Percentiles rank a stretch among this genome's conserved stretches.
Conservation (phyloP, 2,797 vertebrate species). For the Hoplostethus mediterraneus region DNA sequence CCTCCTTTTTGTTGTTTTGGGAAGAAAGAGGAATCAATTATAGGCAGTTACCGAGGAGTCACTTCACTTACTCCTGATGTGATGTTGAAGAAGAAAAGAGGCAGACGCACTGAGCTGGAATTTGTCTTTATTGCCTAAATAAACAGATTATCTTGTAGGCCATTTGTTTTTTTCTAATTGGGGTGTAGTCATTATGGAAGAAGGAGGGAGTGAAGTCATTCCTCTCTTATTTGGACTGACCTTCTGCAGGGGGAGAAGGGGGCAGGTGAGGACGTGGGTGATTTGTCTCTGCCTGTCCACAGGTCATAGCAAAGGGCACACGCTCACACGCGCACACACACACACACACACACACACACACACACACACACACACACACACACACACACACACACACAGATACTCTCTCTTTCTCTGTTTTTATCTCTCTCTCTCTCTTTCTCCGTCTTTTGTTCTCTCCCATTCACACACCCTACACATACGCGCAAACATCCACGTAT, state of each 20-base stretch:
- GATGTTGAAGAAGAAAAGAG: constrained; percentile 28
- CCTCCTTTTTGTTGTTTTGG: not conserved
- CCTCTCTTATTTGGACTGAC: constrained; percentile 61
- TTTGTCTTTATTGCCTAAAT: constrained; percentile 39
- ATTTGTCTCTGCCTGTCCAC: constrained; percentile 67
- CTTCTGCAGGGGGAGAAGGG: constrained; percentile 47
- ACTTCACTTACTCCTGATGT: constrained; percentile 35
- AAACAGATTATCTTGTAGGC: constrained; percentile 41
- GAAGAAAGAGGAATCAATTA: constrained; percentile 31
- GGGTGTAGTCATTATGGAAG: constrained; percentile 38
- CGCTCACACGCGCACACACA: constrained; percentile 8
- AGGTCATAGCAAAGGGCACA: constrained; percentile 52
- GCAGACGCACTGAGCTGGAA: constrained; percentile 10
- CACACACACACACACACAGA: constrained; percentile 8
- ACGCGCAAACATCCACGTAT: not conserved
- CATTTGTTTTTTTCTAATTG: constrained; percentile 56
- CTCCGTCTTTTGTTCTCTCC: too few relatives aligned
- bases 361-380: constrained; percentile 7
- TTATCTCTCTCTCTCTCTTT: too few relatives aligned
- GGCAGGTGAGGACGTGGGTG: constrained; percentile 3
- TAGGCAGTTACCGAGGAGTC: constrained; percentile 16
- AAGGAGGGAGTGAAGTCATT: constrained; percentile 50
- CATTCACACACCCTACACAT: too few relatives aligned
- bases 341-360: constrained; percentile 27
- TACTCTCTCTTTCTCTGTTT: too few relatives aligned